Evolutionary conservation across 2,797 vertebrate species (phyloP).

Genomic region (Pogoniulus pusillus): DNA sequence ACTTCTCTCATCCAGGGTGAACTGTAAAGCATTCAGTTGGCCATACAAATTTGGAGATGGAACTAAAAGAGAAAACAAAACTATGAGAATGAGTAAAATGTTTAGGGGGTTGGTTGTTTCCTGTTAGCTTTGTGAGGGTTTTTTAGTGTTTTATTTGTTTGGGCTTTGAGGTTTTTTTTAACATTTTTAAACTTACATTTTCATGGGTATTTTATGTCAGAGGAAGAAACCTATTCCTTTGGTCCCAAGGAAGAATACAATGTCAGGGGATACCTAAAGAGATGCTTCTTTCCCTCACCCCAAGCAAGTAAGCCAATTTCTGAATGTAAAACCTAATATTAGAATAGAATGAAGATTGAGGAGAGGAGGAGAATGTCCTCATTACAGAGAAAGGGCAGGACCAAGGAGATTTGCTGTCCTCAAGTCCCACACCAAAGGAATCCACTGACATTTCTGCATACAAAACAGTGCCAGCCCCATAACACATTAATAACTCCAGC

Average conservation of each 20-base stretch:
- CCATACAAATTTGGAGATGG: conserved; percentile 94
- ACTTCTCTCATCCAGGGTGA: conserved; percentile 93
- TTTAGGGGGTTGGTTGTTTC: not conserved
- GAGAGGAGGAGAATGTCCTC: not conserved
- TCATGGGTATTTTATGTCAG: not conserved
- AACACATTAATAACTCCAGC: not conserved
- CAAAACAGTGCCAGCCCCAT: not conserved
- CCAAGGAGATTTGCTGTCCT: not conserved
- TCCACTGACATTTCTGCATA: not conserved
- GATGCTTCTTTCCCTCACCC: not conserved
- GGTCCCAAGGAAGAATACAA: not conserved
- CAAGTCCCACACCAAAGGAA: not conserved
- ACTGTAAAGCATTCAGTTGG: conserved; percentile 95
- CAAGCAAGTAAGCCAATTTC: not conserved
- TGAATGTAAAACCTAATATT: not conserved
- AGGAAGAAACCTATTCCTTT: not conserved
- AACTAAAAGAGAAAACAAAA: conserved; percentile 78
- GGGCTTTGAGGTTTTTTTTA: too few species aligned
- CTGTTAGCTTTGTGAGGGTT: too few species aligned
- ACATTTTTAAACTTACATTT: not conserved
- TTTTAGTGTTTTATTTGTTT: too few species aligned
- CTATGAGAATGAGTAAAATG: not conserved
- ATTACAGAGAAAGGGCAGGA: not conserved
- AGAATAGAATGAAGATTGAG: not conserved
- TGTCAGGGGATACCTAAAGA: not conserved